Conservation (phyloP, 2,797 vertebrate species). For the Anguilla obscura region DNA sequence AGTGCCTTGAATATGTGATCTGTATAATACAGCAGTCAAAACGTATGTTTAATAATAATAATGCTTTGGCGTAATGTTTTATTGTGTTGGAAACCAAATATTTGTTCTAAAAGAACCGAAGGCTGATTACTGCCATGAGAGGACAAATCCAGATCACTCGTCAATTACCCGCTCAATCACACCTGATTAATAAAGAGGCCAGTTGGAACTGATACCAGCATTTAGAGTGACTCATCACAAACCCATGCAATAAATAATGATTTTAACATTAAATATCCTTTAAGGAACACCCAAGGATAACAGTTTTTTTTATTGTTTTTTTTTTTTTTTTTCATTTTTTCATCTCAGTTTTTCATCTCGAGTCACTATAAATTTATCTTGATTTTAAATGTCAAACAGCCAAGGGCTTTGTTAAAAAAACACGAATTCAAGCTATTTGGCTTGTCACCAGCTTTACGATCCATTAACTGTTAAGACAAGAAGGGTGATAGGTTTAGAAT, state of each 20-base stretch:
- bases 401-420: neutral
- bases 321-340: too few species aligned
- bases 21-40: neutral
- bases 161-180: neutral
- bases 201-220: neutral
- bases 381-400: neutral
- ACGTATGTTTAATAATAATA: neutral
- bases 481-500: neutral
- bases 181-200: neutral
- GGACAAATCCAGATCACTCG: neutral
- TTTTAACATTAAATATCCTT: neutral
- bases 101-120: neutral
- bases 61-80: neutral
- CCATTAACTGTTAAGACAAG: neutral
- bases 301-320: neutral
- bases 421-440: neutral
- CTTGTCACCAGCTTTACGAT: neutral
- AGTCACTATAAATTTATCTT: neutral
- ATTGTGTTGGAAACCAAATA: neutral
- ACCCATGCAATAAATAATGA: neutral
- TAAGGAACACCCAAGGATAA: neutral
- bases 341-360: too few species aligned
- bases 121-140: neutral
- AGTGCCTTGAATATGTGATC: neutral
- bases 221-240: neutral